Evolutionary conservation across 2,888 invertebrate species (phyloP).

Genomic region (Hipparchia sbordonii): DNA sequence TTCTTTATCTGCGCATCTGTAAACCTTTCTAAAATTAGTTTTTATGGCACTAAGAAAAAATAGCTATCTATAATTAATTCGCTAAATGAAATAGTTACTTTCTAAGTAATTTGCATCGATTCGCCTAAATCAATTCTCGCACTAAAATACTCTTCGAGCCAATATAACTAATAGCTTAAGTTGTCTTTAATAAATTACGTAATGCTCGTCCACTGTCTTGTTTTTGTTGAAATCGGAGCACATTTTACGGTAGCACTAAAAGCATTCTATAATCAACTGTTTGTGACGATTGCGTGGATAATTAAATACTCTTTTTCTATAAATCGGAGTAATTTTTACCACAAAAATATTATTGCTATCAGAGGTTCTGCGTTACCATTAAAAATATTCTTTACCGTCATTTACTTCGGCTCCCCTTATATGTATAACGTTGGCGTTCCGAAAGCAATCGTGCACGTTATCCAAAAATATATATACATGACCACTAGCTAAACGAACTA

Average conservation of each 20-base stretch:
- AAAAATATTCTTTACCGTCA: slow-evolving; percentile 65
- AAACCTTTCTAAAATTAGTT: slow-evolving; percentile 41
- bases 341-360: slow-evolving; percentile 81
- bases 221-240: slow-evolving; percentile 51
- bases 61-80: slow-evolving; percentile 31
- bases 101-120: slow-evolving; percentile 21
- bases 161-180: slow-evolving; percentile 32
- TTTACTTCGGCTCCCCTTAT: slow-evolving; percentile 45
- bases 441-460: slow-evolving; percentile 78
- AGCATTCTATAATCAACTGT: slow-evolving; percentile 63
- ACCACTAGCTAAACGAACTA: slow-evolving; percentile 81
- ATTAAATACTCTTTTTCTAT: slow-evolving; percentile 73
- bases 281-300: slow-evolving; percentile 71
- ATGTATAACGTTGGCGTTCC: slow-evolving; percentile 60
- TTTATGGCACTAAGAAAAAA: slow-evolving; percentile 39
- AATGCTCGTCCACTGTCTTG: slow-evolving; percentile 34
- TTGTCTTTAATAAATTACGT: slow-evolving; percentile 34
- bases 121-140: slow-evolving; percentile 31
- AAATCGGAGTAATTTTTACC: slow-evolving; percentile 65
- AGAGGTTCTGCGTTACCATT: slow-evolving; percentile 70
- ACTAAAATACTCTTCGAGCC: slow-evolving; percentile 26
- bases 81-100: slow-evolving; percentile 21
- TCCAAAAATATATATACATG: slow-evolving; percentile 80
- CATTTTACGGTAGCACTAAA: slow-evolving; percentile 65
- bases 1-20: slow-evolving; percentile 28